These are phyloP conservation scores for Nematostella vectensis DNA, from an alignment of 92 coral and sea anemone species.

Conservation along the genomic window DNA sequence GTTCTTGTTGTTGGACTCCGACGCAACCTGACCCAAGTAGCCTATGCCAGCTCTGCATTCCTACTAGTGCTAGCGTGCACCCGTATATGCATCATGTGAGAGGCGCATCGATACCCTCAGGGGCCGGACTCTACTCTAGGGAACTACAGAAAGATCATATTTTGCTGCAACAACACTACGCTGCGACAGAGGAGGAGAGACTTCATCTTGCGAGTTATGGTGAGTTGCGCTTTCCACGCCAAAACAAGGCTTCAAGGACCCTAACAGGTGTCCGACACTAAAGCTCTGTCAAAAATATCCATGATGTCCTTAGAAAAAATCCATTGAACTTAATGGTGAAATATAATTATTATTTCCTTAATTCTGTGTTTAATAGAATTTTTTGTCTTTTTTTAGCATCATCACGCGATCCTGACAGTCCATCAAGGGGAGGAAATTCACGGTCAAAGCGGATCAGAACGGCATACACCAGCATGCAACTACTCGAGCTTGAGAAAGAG, in stretches of 20 bases:
- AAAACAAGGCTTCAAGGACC: background rate
- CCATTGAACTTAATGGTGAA: background rate
- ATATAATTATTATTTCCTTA: background rate
- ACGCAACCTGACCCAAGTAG: conserved; percentile 83
- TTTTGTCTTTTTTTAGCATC: conserved; percentile 41
- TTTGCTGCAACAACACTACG: conserved; percentile 70
- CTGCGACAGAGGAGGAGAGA: conserved; percentile 65
- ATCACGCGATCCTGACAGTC: conserved; percentile 63
- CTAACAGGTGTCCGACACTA: conserved; percentile 4
- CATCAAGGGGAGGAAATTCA: conserved; percentile 66
- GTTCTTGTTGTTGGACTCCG: conserved; percentile 97
- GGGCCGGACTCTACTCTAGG: conserved; percentile 59
- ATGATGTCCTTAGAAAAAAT: conserved; percentile 12
- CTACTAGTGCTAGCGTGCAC: conserved; percentile 66
- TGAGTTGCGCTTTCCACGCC: conserved; percentile 37
- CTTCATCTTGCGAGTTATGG: conserved; percentile 82
- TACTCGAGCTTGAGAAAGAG: conserved; percentile 88
- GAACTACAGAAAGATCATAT: conserved; percentile 71
- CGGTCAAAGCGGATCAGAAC: conserved; percentile 94
- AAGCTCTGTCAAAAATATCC: conserved; percentile 4
- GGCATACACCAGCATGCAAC: conserved; percentile 94
- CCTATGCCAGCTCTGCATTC: conserved; percentile 89
- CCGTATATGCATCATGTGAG: conserved; percentile 84
- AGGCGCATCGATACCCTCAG: conserved; percentile 68
- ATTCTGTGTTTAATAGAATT: too few species aligned